A percentile compares a stretch with the other conserved stretches of the same genome.
These are phyloP conservation scores for Tenthredo notha DNA, from an alignment of 2,888 invertebrate species.

Conservation along the genomic window DNA sequence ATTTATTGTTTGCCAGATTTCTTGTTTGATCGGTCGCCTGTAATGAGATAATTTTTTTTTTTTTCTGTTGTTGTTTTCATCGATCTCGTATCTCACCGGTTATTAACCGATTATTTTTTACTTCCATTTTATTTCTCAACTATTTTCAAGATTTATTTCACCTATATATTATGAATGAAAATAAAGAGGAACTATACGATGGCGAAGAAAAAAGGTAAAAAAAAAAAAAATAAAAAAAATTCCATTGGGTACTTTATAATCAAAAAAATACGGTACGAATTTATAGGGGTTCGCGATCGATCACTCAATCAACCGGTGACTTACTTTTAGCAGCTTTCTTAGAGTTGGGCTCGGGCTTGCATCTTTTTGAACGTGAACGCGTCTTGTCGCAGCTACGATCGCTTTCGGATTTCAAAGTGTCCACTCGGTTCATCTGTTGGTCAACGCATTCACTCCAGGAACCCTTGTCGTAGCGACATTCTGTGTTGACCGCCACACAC, in stretches of 20 bases:
- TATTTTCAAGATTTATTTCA: not conserved
- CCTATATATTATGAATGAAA: not conserved
- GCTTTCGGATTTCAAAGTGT: constrained; percentile 90
- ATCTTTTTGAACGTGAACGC: constrained; percentile 91
- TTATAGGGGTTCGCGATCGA: not conserved
- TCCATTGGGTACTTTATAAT: not conserved
- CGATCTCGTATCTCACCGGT: not conserved
- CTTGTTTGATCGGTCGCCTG: constrained; percentile 76
- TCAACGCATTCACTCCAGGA: constrained; percentile 92
- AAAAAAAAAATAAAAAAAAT: not conserved
- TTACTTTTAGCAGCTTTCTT: constrained; percentile 74
- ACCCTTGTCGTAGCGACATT: constrained; percentile 94
- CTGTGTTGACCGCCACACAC: constrained; percentile 78
- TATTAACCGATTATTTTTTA: not conserved
- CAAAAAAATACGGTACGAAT: not conserved
- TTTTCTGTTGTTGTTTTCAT: not conserved
- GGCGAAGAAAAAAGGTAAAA: not conserved
- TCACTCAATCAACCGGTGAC: not conserved
- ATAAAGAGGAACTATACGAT: too few relatives aligned
- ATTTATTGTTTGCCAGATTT: constrained; percentile 75
- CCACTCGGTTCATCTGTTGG: constrained; percentile 90
- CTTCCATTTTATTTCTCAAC: constrained; percentile 49
- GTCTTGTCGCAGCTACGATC: constrained; percentile 91
- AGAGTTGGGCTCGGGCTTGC: constrained; percentile 81
- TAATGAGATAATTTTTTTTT: constrained; percentile 55